A percentile compares a stretch with the other conserved stretches of the same genome.
Evolutionary conservation across 2,113 vertebrate species (phyloP).

Genomic region (Lynx canadensis): DNA sequence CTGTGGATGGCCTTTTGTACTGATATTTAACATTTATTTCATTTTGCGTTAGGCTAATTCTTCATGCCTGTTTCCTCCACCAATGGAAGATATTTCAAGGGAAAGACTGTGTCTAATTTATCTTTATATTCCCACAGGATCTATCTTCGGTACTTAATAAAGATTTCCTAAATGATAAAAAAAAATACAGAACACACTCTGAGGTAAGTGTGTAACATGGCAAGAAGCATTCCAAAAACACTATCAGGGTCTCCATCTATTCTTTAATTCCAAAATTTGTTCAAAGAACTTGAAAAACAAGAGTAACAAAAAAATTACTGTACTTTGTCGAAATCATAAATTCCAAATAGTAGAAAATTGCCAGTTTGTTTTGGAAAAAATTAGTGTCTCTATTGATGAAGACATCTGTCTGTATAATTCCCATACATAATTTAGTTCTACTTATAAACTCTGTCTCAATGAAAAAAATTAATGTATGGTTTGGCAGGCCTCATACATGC

Average conservation of each 20-base stretch:
- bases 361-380: slow-evolving; percentile 28
- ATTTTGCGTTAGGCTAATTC: neutral
- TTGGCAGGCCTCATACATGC: slow-evolving; percentile 25
- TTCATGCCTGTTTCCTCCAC: neutral
- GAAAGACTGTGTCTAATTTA: neutral
- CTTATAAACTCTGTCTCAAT: slow-evolving; percentile 25
- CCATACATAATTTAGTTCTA: neutral
- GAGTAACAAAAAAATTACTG: neutral
- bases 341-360: neutral
- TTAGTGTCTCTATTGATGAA: neutral
- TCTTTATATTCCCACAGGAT: neutral
- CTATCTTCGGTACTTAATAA: neutral
- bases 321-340: slow-evolving; percentile 5
- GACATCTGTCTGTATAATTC: neutral
- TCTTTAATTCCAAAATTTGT: slow-evolving; percentile 14
- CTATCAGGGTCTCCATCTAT: neutral
- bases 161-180: neutral
- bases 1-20: neutral
- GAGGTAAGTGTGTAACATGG: neutral
- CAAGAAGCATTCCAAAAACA: neutral
- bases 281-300: neutral
- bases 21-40: neutral
- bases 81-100: neutral
- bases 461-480: slow-evolving; percentile 29
- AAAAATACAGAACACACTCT: neutral